Evolutionary conservation across 2,797 vertebrate genomes (phyloP).

Genomic region (Cirrhinus mrigala): DNA sequence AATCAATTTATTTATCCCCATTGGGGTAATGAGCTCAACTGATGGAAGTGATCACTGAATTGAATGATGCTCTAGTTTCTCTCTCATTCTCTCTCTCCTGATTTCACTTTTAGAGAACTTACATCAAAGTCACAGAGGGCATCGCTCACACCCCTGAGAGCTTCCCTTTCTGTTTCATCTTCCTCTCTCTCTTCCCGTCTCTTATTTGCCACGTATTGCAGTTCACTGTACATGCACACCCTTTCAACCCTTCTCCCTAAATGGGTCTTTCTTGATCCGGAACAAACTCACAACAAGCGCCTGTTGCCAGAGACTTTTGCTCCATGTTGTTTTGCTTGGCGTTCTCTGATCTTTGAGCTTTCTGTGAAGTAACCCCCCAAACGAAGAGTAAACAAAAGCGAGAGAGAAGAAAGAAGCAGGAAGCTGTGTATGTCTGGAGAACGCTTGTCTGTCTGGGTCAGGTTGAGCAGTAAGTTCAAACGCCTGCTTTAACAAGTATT

Average conservation of each 20-base stretch:
- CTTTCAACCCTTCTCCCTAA: conserved; percentile 51
- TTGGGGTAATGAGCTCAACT: conserved; percentile 35
- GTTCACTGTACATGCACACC: conserved; percentile 30
- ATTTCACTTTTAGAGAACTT: conserved; percentile 59
- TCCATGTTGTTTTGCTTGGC: conserved; percentile 48
- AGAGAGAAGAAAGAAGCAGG: conserved; percentile 27
- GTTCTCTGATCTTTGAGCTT: conserved; percentile 54
- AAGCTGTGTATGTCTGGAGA: not conserved
- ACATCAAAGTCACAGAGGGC: conserved; percentile 65
- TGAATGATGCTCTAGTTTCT: conserved; percentile 48
- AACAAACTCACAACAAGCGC: conserved; percentile 47
- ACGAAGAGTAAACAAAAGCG: conserved; percentile 38
- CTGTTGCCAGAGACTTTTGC: conserved; percentile 39
- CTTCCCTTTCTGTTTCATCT: conserved; percentile 50
- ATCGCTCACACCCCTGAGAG: conserved; percentile 48
- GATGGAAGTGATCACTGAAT: conserved; percentile 31
- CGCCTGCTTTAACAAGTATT: not conserved
- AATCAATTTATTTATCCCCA: conserved; percentile 40
- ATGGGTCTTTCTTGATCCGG: conserved; percentile 43
- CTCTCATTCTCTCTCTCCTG: conserved; percentile 9
- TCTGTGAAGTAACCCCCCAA: conserved; percentile 51
- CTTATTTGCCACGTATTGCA: not conserved
- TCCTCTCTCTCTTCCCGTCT: conserved; percentile 14
- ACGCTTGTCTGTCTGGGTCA: not conserved
- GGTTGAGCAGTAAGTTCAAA: not conserved